Evolutionary conservation across 2,797 vertebrate species (phyloP).

Genomic region (Sternotherus odoratus): DNA sequence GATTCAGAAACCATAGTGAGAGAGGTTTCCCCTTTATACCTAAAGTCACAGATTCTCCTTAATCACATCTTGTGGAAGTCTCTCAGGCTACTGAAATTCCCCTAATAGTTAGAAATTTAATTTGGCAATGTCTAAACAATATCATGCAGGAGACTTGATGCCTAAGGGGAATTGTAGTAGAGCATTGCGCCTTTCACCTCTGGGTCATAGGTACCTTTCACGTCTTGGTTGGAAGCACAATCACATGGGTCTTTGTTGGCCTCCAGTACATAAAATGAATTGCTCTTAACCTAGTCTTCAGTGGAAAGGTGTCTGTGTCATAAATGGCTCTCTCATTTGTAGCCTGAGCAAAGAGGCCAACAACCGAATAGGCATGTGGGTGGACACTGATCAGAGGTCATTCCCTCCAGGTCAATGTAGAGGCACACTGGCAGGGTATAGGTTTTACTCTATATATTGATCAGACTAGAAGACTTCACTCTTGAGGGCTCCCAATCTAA

Average conservation of each 20-base stretch:
- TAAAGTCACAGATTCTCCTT: constrained; percentile 43
- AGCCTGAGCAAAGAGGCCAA: constrained; percentile 42
- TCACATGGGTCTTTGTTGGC: constrained; percentile 30
- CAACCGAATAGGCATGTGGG: not conserved
- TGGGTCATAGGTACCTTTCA: not conserved
- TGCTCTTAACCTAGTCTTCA: constrained; percentile 16
- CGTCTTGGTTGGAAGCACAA: not conserved
- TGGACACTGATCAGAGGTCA: not conserved
- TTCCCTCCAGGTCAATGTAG: constrained; percentile 14
- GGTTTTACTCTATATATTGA: not conserved
- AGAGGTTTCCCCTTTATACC: constrained; percentile 58
- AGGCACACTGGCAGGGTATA: not conserved
- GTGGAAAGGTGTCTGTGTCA: constrained; percentile 37
- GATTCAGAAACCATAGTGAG: constrained; percentile 74
- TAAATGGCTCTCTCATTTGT: constrained; percentile 33
- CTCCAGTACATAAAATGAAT: constrained; percentile 38
- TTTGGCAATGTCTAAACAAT: constrained; percentile 58
- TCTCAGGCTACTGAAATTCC: constrained; percentile 72
- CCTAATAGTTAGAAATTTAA: constrained; percentile 42
- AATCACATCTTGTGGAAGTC: constrained; percentile 61
- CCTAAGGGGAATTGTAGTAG: constrained; percentile 20
- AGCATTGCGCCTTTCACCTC: not conserved
- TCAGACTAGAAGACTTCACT: not conserved
- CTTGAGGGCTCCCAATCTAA: not conserved
- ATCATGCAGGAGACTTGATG: constrained; percentile 4